phyloP scores from a whole-genome alignment of 2,797 vertebrate genomes.

The Diceros bicornis region DNA sequence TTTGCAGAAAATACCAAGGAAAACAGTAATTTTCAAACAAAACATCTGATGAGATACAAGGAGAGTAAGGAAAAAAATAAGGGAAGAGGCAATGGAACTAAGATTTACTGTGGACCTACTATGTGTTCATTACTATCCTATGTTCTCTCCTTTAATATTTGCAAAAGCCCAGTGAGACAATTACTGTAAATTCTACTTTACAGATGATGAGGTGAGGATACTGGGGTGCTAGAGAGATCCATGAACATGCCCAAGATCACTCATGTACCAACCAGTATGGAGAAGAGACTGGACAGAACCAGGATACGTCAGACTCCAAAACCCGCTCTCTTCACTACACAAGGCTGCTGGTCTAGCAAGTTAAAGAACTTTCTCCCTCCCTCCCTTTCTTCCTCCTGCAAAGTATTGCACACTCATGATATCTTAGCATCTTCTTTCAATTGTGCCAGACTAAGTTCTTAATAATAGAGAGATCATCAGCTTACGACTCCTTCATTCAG shows the following conservation, averaged over 20 bases:
- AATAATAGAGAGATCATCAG: not conserved
- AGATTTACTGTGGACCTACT: not conserved
- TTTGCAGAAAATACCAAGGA: constrained; percentile 35
- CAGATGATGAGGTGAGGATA: not conserved
- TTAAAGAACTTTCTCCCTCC: not conserved
- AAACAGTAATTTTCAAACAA: not conserved
- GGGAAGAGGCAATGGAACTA: not conserved
- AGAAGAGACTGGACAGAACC: constrained; percentile 13
- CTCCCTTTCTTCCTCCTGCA: not conserved
- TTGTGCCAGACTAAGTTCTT: not conserved
- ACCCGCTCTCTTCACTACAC: not conserved
- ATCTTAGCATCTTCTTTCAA: not conserved
- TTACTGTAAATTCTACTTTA: not conserved
- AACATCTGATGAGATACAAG: not conserved
- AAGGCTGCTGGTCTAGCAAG: not conserved
- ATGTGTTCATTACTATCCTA: not conserved
- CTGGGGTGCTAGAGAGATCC: not conserved
- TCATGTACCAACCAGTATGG: no score
- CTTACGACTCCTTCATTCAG: not conserved
- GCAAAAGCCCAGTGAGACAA: not conserved
- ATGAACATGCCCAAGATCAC: not conserved
- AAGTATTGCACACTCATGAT: not conserved
- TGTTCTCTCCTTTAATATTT: not conserved
- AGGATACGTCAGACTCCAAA: not conserved
- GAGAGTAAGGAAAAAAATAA: not conserved